Base-by-base conservation (phyloP, 1,140 invertebrate species). In the Sinella curviseta region DNA sequence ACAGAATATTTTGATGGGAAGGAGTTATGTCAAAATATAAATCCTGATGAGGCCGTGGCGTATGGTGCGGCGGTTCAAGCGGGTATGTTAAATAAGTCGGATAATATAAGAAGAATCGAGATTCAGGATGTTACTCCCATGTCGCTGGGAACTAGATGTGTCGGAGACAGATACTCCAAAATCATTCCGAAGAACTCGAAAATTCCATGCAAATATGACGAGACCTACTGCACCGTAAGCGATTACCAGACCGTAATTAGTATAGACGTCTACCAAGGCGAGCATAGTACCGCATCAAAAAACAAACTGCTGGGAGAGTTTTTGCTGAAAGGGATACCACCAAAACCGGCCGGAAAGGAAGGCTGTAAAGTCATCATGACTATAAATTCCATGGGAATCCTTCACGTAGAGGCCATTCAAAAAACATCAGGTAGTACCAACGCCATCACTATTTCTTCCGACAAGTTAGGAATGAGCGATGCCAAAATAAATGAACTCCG, bases 91-190 rank as follows among this genome's bases (percentile, higher is more conserved):
- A 77, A 85, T 90, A 78, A 89, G 90, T 16, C 8, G 35, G 4
- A 75, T 12, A n/a, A 12, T 8, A 48, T 12, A 20, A 26, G 31
- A 8, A 31, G 8, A 28, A 24, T 20, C 12, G 54, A 76, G 86
- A 85, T 92, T 54, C 84, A 91, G 65, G 91, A 91, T 85, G 91
- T 92, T 0, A 85, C 85, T 12, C 86, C 85, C 28, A 57, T 84
- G n/a, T 86, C 84, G 1, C 84, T 92, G 20, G 92, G 91, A 48
- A 91, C 92, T 31, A 91, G 92, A 84, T 91, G 90, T 0, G 90
- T 90, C 4, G 91, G 91, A 3, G 91, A 91, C 1, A 89, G 92
- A 8, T 86, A 88, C 82, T 86, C 87, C 3, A 77, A 82, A 24
- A 81, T 88, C 0, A 85, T 88, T 60, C 84, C 87, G 60, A 75